Evolutionary conservation across 2,113 vertebrate species (phyloP).

Genomic region (Coturnix japonica): DNA sequence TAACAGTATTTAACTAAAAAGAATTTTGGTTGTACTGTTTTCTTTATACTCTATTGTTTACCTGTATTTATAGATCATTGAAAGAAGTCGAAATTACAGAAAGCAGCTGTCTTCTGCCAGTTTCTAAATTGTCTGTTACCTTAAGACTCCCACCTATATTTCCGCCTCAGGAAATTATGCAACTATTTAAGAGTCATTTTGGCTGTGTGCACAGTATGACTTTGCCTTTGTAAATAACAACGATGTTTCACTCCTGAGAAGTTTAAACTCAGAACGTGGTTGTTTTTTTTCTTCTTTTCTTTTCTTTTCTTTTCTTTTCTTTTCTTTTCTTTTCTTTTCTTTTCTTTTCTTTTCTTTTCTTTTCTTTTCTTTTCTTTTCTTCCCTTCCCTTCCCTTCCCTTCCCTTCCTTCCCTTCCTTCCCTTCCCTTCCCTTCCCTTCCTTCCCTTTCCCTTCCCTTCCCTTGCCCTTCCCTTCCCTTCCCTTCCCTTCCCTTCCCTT

Average conservation of each 20-base stretch:
- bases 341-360: too few species aligned
- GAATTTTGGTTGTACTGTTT: background rate
- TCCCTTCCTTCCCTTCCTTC: too few species aligned
- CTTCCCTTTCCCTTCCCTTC: too few species aligned
- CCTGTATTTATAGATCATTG: conserved; percentile 31
- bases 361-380: too few species aligned
- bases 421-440: too few species aligned
- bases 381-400: too few species aligned
- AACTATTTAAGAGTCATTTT: background rate
- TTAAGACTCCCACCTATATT: background rate
- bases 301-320: background rate
- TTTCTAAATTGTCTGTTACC: conserved; percentile 32
- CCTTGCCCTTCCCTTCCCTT: too few species aligned
- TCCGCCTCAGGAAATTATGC: conserved; percentile 16
- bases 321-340: too few species aligned
- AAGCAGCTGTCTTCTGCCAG: background rate
- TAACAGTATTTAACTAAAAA: background rate
- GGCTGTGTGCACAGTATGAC: background rate
- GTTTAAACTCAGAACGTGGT: background rate
- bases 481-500: too few species aligned
- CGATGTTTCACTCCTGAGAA: background rate
- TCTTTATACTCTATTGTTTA: background rate
- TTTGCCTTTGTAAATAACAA: background rate
- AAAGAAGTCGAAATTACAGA: conserved; percentile 41
- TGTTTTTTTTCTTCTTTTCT: too few species aligned